Base-by-base conservation (phyloP, 2,888 invertebrate genomes). In the Notodonta ziczac region DNA sequence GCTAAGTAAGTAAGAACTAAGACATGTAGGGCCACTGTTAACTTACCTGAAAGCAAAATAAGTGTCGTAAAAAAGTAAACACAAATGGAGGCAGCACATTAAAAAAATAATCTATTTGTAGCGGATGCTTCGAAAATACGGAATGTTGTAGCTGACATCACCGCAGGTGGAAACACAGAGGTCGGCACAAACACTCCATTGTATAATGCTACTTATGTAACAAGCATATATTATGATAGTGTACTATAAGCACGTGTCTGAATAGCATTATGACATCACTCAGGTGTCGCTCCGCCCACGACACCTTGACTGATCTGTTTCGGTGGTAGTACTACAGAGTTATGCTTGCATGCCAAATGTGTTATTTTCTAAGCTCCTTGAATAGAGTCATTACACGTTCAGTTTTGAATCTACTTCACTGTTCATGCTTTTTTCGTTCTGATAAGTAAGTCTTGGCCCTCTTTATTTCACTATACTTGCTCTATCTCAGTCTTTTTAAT, bases 231-330 rank as follows among this genome's bases (percentile, higher is more conserved):
- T 50, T 58, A 62, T 39, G 57, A 65, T 56, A 60, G 62, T 59
- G 60, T 58, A 58, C 59, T 72, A 44, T 50, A 9, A 69, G 50
- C 55, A 44, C 54, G 48, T 32, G 57, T 57, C 57, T 65, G 54
- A 46, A 54, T 51, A 9, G 42, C 56, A 63, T 62, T 56, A 44
- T 62, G 65, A 73, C 58, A 55, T 70, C 61, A 70, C 50, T 55
- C 59, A 62, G 54, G 48, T 66, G 60, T 64, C 16, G 48, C 6
- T 35, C 50, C 52, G 44, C 56, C 51, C 32, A 56, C 59, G 12
- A 39, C 40, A 57, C 52, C 48, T 61, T 63, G 67, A 65, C 44
- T 59, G 63, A 70, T 61, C 56, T 48, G 12, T 66, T 63, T 48
- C 60, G 39, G 55, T 24, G 50, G 50, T 59, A 50, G 16, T 50